Base-by-base conservation (phyloP, 2,888 invertebrate species). In the Drosophila flavopinicola region DNA sequence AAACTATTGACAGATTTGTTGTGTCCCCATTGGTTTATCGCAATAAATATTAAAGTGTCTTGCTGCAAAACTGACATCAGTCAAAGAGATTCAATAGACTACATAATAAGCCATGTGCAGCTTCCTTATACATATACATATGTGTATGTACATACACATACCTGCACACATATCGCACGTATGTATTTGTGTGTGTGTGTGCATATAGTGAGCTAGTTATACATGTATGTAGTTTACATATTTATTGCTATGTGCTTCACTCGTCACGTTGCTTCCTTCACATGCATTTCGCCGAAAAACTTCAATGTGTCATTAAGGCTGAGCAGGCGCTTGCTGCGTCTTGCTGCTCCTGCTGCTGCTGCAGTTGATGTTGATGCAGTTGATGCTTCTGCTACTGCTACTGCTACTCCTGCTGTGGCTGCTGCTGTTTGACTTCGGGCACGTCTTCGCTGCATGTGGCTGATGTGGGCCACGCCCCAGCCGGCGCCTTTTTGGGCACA, bases 251-350 rank as follows among this genome's bases (percentile, higher is more conserved):
- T 20, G 25, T 60, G 45, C 30, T 29, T 17, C 42, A 52, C 35
- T 37, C 23, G 39, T 25, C 38, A 53, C 30, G 37, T 47, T 56
- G 53, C 60, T 59, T 37, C 45, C 39, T 61, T 41, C 59, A 52
- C 42, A 64, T 68, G 57, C 44, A 72, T 56, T 49, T 52, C 48
- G 56, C 30, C 42, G 32, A 54, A 58, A 69, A 65, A 67, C 61
- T 76, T 73, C 61, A 75, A 76, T 75, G 61, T 76, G 75, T 76
- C 75, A 77, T 77, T 75, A 77, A 65, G 75, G 74, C 63, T 65
- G 72, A 60, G 66, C 69, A 64, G 54, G 59, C 72, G 64, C 51
- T 60, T 72, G 63, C 41, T 54, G 63, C 58, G 44, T 44, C 29
- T 15, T 29, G 48, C 24, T n/a, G 23, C 11, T 13, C 11, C 9